Percentiles rank a stretch among this genome's conserved stretches.
Conservation (phyloP, 1,140 invertebrate genomes). For the Caenorhabditis remanei region DNA sequence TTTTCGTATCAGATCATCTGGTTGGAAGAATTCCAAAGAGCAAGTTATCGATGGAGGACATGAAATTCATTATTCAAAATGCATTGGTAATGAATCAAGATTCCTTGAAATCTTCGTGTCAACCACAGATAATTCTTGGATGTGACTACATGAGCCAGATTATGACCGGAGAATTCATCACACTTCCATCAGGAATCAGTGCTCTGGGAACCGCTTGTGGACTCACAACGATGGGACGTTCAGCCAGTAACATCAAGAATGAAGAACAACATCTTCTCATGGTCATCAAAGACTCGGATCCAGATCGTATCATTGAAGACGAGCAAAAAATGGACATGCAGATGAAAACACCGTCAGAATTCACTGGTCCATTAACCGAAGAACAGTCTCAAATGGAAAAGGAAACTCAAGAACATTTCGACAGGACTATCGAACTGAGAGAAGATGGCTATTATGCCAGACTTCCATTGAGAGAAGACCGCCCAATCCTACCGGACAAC, state of each 20-base stretch:
- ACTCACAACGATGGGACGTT: slow-evolving; percentile 4
- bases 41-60: neutral
- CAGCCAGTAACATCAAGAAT: neutral
- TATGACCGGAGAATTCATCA: neutral
- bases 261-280: neutral
- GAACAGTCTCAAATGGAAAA: neutral
- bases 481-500: slow-evolving; percentile 26
- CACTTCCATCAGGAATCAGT: neutral
- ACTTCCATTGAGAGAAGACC: slow-evolving; percentile 43
- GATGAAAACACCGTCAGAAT: neutral
- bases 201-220: neutral
- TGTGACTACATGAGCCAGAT: neutral
- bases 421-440: slow-evolving; percentile 18
- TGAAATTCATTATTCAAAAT: neutral
- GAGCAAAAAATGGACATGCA: neutral
- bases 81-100: neutral
- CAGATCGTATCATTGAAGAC: neutral
- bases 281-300: neutral
- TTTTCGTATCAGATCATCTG: neutral
- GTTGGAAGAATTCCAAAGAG: neutral
- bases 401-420: neutral
- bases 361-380: neutral
- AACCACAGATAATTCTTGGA: slow-evolving; percentile 8
- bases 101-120: neutral
- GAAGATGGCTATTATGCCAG: slow-evolving; percentile 25